A percentile compares a stretch with the other conserved stretches of the same genome.
These are phyloP conservation scores for Halictus ligatus DNA, from an alignment of 2,888 invertebrate species.

Conservation along the genomic window DNA sequence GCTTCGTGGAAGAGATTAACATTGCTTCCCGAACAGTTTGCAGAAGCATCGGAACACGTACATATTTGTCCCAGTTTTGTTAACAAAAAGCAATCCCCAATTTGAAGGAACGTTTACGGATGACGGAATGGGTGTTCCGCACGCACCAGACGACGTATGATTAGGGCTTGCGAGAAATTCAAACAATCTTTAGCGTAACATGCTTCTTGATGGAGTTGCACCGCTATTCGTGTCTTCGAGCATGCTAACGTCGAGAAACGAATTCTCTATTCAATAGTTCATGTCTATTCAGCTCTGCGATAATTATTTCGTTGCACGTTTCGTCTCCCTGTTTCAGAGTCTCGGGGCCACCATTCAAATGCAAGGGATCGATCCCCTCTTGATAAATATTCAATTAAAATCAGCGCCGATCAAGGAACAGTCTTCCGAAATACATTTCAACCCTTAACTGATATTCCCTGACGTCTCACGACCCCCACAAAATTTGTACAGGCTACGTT, in stretches of 20 bases:
- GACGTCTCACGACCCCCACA: too few species aligned
- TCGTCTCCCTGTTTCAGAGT: too few species aligned
- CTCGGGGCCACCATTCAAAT: too few species aligned
- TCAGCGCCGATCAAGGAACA: too few species aligned
- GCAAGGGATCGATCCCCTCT: too few species aligned
- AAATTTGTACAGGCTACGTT: too few species aligned
- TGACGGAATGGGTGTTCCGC: conserved; percentile 45
- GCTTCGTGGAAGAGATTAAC: conserved; percentile 12
- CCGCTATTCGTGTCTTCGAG: not conserved
- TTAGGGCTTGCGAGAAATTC: not conserved
- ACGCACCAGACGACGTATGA: conserved; percentile 26
- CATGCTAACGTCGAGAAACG: not conserved
- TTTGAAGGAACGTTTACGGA: conserved; percentile 37
- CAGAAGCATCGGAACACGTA: conserved; percentile 4
- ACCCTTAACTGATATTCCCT: too few species aligned
- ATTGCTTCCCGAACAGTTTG: conserved; percentile 4
- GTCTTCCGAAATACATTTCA: too few species aligned
- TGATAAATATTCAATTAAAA: too few species aligned
- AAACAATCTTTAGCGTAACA: not conserved
- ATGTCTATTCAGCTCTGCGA: too few species aligned
- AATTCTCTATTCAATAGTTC: not conserved
- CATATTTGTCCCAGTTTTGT: conserved; percentile 4
- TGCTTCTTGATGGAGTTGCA: not conserved
- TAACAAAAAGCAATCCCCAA: conserved; percentile 16
- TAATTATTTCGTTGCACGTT: too few species aligned